phyloP scores from a whole-genome alignment of 2,888 invertebrate species.

The Beris chalybata region DNA sequence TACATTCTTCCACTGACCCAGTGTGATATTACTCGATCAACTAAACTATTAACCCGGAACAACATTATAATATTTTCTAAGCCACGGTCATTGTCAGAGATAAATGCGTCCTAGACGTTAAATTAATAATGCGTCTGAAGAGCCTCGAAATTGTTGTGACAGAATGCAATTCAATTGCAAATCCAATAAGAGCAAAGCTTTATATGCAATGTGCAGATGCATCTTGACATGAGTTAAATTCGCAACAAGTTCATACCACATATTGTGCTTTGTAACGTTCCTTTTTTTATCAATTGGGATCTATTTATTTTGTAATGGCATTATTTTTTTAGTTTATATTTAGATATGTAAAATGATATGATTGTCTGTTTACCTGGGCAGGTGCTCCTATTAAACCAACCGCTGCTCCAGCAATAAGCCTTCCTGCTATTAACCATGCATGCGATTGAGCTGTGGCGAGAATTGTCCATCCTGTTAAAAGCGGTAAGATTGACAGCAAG shows the following conservation, averaged over 20 bases:
- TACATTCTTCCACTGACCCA: no score
- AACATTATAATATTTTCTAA: slow-evolving; percentile 14
- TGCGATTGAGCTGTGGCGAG: slow-evolving; percentile 64
- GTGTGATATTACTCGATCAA: no score
- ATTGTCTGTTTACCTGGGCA: slow-evolving; percentile 63
- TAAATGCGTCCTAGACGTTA: slow-evolving; percentile 26
- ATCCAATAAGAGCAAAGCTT: no score
- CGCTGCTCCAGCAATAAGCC: slow-evolving; percentile 71
- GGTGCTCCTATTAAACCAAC: slow-evolving; percentile 75
- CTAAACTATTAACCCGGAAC: slow-evolving; percentile 7
- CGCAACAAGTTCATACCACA: no score
- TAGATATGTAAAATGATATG: neutral
- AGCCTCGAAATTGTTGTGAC: no score
- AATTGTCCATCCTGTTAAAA: slow-evolving; percentile 69
- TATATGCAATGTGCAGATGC: no score
- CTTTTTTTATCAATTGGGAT: no score
- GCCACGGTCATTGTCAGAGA: slow-evolving; percentile 32
- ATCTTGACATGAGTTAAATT: no score
- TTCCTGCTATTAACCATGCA: slow-evolving; percentile 64
- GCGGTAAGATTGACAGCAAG: slow-evolving; percentile 66
- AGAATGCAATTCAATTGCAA: no score
- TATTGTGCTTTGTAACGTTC: no score
- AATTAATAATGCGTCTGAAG: neutral
- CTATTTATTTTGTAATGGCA: neutral
- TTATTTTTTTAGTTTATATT: neutral